phyloP scores from a whole-genome alignment of 2,888 invertebrate genomes.

The Camponotus fellah region DNA sequence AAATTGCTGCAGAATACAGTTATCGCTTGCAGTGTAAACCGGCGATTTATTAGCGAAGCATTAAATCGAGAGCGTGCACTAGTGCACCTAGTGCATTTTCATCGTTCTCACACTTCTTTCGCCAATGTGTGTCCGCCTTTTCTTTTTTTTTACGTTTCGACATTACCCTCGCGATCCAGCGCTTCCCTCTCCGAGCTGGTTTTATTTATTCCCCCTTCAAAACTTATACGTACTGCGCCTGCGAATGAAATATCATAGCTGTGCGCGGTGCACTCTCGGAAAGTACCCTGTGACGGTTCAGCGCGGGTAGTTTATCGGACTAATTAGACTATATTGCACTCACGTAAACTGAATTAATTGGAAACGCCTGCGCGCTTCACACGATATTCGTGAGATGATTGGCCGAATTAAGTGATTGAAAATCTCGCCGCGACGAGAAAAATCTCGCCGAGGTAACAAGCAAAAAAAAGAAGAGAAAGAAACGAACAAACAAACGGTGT shows the following conservation, averaged over 20 bases:
- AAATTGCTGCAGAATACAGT: conserved; percentile 28
- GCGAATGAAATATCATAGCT: conserved; percentile 61
- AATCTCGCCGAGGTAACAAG: not conserved
- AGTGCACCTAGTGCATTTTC: conserved; percentile 28
- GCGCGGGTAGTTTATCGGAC: conserved; percentile 54
- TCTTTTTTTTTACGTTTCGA: conserved; percentile 13
- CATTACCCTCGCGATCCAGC: conserved; percentile 20
- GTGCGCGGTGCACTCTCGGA: conserved; percentile 48
- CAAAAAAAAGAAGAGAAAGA: not conserved
- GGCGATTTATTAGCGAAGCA: conserved; percentile 49
- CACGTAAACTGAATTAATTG: conserved; percentile 63
- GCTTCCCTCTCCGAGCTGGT: conserved; percentile 6
- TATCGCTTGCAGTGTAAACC: conserved; percentile 39
- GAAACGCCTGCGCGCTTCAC: conserved; percentile 53
- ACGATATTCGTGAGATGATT: conserved; percentile 43
- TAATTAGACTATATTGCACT: conserved; percentile 64
- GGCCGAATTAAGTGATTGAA: conserved; percentile 51
- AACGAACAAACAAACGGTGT: not conserved
- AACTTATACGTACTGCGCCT: conserved; percentile 58
- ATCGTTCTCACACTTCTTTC: not conserved
- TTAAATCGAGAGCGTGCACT: conserved; percentile 50
- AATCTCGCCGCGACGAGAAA: conserved; percentile 34
- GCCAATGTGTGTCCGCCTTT: not conserved
- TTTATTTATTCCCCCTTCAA: conserved; percentile 48
- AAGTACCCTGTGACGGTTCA: conserved; percentile 52